Conservation (phyloP, 2,888 invertebrate genomes). For the Thymelicus sylvestris region DNA sequence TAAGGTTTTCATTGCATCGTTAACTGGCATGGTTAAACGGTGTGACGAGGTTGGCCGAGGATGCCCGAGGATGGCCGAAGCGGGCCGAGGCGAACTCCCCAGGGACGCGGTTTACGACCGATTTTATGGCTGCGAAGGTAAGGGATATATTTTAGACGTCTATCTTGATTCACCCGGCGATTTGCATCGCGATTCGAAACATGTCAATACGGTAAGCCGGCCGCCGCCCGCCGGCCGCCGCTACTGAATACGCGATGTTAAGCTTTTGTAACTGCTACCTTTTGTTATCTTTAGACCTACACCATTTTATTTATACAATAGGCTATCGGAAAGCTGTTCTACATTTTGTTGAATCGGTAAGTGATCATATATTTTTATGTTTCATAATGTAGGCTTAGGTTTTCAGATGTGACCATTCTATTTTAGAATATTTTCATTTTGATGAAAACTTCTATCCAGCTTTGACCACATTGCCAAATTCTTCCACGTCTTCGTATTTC, state of each 20-base stretch:
- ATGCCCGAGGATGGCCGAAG: constrained; percentile 33
- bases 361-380: no score
- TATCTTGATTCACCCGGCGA: constrained; percentile 45
- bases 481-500: no score
- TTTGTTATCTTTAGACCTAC: neutral
- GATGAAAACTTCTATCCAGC: no score
- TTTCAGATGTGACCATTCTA: no score
- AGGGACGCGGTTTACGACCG: constrained; percentile 44
- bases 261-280: constrained; percentile 2
- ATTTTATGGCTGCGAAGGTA: constrained; percentile 60
- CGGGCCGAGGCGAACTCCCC: constrained; percentile 2
- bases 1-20: constrained; percentile 41
- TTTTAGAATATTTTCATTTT: no score
- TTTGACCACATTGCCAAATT: no score
- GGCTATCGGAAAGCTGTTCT: no score
- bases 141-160: constrained; percentile 59
- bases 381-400: no score
- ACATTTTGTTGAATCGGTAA: no score
- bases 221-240: neutral
- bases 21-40: constrained; percentile 39
- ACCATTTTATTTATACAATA: constrained; percentile 4
- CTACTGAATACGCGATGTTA: neutral
- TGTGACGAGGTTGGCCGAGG: constrained; percentile 37
- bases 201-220: constrained; percentile 33
- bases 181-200: constrained; percentile 32